These are phyloP conservation scores for Mus spretus DNA, from an alignment of 2,797 vertebrate genomes.

Conservation along the genomic window DNA sequence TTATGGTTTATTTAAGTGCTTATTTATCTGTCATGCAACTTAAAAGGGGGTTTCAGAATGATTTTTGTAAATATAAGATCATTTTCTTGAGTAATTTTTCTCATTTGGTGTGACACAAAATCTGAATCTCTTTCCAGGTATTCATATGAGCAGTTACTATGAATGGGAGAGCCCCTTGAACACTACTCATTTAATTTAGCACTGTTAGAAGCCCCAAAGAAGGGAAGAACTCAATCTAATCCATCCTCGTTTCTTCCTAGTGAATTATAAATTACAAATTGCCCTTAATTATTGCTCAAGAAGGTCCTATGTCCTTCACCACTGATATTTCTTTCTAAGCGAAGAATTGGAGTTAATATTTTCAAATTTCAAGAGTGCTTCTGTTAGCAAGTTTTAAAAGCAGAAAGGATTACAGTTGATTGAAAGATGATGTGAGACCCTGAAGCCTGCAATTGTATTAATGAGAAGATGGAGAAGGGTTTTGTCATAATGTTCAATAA, in stretches of 20 bases:
- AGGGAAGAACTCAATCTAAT: not conserved
- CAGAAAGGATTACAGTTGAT: not conserved
- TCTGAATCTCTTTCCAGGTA: not conserved
- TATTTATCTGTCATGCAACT: not conserved
- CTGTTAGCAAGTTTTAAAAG: not conserved
- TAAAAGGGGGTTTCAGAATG: not conserved
- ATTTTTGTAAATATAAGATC: not conserved
- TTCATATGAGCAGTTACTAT: not conserved
- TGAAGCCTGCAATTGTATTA: not conserved
- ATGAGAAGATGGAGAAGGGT: not conserved
- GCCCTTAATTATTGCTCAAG: slow-evolving; percentile 2
- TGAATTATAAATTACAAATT: not conserved
- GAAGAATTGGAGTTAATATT: not conserved
- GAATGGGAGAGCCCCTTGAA: not conserved
- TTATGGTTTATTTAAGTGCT: not conserved
- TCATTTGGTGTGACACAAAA: not conserved
- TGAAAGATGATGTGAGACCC: not conserved
- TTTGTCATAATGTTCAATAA: not conserved
- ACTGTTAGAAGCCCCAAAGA: not conserved
- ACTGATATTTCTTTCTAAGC: not conserved
- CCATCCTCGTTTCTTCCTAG: not conserved
- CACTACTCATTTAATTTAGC: not conserved
- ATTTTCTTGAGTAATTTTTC: not conserved
- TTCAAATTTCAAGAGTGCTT: not conserved
- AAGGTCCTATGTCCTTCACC: not conserved